Base-by-base conservation (phyloP, 92 coral and sea anemone species). In the Actinernus sp. region DNA sequence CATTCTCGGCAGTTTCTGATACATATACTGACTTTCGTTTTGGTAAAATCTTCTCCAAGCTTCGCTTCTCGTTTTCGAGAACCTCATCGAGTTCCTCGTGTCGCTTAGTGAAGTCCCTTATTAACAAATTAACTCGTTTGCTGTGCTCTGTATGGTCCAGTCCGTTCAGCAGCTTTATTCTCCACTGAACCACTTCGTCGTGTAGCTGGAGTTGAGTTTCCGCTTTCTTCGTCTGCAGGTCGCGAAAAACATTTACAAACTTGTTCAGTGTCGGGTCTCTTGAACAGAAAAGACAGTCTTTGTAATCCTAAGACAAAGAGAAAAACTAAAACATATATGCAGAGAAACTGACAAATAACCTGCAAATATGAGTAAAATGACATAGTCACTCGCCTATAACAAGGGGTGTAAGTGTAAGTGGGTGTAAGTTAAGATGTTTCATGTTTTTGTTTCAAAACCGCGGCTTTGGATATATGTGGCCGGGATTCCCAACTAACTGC, bases 151-250 rank as follows among this genome's bases (percentile, higher is more conserved):
- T 31, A 34, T 34, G 41, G 6, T 6, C 8, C 41, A 6, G 8
- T 14, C 6, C 14, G 6, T 34, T 34, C 41, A 6, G 8, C 14
- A 6, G 6, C 14, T 34, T 86, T 13, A 79, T 58, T 48, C 86
- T 76, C 98, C 98, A 93, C 54, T 82, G 51, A n/a, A 83, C 48
- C 6, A 86, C 97, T 14, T 90, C 88, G 43, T 93, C 87, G 62
- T 88, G 93, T 18, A 93, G 81, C 55, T 93, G 86, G 11, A 92
- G 77, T 57, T 93, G 97, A 31, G 64, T 69, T 20, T 82, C 83
- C 34, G 90, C 98, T 75, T 90, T 90, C 63, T 88, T 60, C 11
- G 65, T 54, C 37, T 85, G 90, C 36, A 93, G 67, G 5, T 74
- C 78, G 9, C 85, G 78, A 36, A 78, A 82, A 3, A 65, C 54